phyloP scores from a whole-genome alignment of 2,113 vertebrate genomes.

The Heterochromis multidens region DNA sequence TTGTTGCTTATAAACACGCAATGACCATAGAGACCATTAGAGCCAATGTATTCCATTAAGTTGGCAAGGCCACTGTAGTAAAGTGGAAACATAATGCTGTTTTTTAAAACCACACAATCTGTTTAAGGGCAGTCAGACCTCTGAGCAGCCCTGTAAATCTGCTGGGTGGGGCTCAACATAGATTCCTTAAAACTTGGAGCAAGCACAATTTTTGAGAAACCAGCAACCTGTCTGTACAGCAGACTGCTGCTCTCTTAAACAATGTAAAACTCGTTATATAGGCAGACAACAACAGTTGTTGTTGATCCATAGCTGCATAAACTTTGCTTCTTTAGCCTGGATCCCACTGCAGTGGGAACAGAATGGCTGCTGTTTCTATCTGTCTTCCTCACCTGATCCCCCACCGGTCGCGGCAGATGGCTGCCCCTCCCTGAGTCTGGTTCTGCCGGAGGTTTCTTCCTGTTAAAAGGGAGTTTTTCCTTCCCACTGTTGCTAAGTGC shows the following conservation, averaged over 20 bases:
- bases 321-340: background rate
- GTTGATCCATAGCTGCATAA: background rate
- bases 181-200: background rate
- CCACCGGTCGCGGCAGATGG: too few species aligned
- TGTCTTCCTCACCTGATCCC: too few species aligned
- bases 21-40: fast-evolving
- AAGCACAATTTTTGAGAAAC: background rate
- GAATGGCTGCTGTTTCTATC: background rate
- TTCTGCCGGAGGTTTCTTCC: too few species aligned
- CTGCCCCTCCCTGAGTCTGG: too few species aligned
- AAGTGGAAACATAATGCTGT: too few species aligned
- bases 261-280: background rate
- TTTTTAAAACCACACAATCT: background rate
- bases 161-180: background rate
- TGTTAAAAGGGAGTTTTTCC: too few species aligned
- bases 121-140: background rate
- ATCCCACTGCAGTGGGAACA: background rate
- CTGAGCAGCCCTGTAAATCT: background rate
- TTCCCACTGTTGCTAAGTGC: too few species aligned
- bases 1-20: background rate
- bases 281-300: background rate
- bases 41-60: too few species aligned
- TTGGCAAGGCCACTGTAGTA: too few species aligned
- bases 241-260: fast-evolving
- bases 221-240: background rate